A percentile compares a stretch with the other conserved stretches of the same genome.
phyloP scores from a whole-genome alignment of 2,113 vertebrate genomes.

The Macheiramphus alcinus region DNA sequence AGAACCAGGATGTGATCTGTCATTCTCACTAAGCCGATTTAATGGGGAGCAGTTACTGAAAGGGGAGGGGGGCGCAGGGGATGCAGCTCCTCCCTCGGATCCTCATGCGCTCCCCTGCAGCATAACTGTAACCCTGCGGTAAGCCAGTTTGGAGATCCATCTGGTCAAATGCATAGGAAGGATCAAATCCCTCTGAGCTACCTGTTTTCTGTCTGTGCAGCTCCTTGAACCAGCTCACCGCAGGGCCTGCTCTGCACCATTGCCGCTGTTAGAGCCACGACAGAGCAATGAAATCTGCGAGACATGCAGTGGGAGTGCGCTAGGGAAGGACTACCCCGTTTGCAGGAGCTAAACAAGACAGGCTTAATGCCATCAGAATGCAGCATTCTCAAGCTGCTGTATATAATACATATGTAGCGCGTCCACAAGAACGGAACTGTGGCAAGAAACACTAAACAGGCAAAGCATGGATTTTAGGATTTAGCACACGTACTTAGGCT shows the following conservation, averaged over 20 bases:
- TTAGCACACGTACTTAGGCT: neutral
- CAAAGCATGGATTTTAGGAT: conserved; percentile 17
- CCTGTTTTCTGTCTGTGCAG: fast-evolving
- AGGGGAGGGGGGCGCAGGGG: fast-evolving
- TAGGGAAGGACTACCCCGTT: neutral
- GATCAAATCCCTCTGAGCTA: neutral
- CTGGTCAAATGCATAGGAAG: neutral
- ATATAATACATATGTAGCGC: fast-evolving
- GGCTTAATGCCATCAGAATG: neutral
- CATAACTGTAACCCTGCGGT: neutral
- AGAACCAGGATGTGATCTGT: neutral
- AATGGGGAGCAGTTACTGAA: neutral
- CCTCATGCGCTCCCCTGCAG: neutral
- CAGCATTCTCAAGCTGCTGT: neutral
- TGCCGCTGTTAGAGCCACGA: fast-evolving
- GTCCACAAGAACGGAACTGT: neutral
- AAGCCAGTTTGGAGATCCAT: neutral
- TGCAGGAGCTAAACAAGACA: neutral
- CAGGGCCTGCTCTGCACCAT: fast-evolving
- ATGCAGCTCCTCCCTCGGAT: neutral
- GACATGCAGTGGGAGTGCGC: fast-evolving
- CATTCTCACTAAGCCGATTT: neutral
- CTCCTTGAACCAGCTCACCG: neutral
- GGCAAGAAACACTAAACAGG: neutral
- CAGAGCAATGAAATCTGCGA: neutral